Base-by-base conservation (phyloP, 2,797 vertebrate species). In the Sebastes elongatus region DNA sequence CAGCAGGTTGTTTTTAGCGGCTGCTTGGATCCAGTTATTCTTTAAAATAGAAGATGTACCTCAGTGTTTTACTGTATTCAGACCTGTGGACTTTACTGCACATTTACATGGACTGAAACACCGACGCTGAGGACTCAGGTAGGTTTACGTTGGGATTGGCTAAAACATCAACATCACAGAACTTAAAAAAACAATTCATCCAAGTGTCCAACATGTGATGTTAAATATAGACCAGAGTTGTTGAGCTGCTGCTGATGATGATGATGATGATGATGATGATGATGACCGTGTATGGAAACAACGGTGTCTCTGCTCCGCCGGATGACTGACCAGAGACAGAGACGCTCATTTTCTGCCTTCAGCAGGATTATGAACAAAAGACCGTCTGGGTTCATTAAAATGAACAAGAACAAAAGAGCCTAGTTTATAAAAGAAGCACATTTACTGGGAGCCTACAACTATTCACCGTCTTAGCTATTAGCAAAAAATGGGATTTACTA, bases 261-360 rank as follows among this genome's bases (percentile, higher is more conserved):
- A 1, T 30, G 28, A 1, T 32, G 23, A 4, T 33, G 32, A 0
- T 33, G 32, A 1, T 32, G 30, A 11, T 35, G 33, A 35, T 35
- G 33, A n/a, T 23, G 35, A 52, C 74, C 42, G 8, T 63, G 57
- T 57, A 63, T 57, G 74, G 80, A 72, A 66, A 60, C 25, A 4
- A 67, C 53, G 7, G 53, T 16, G 62, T 10, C 56, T 72, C 62
- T 2, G 63, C 38, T 77, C 5, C 7, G 69, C 7, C 5, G 69
- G 56, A 23, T 63, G 62, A 68, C 42, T 16, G 81, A 64, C 4
- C 75, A 70, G 14, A 59, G 22, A 74, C 74, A 59, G 69, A 59
- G 69, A 63, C 10, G 3, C 68, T 76, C 6, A 4, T 42, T 66
- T 32, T 67, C 55, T 55, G 60, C 28, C 68, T 67, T 55, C 46